Base-by-base conservation (phyloP, 2,888 invertebrate genomes). In the Blomia tropicalis region DNA sequence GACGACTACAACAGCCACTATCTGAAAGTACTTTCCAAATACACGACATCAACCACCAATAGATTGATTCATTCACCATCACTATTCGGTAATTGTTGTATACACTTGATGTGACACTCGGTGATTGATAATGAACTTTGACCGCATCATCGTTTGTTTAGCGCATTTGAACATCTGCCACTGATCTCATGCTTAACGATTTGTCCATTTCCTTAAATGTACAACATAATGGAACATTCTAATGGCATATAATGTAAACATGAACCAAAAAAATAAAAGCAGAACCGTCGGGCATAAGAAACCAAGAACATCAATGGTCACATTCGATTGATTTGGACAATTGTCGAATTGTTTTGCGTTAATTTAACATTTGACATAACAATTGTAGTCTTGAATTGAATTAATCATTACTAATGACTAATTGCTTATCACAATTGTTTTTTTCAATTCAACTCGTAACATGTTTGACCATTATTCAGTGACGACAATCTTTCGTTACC, bases 81-180 rank as follows among this genome's bases (percentile, higher is more conserved):
- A n/a, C n/a, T n/a, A n/a, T n/a, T n/a, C n/a, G n/a, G n/a, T n/a
- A n/a, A n/a, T n/a, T n/a, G n/a, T n/a, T n/a, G n/a, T n/a, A n/a
- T n/a, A n/a, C n/a, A n/a, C n/a, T n/a, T n/a, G n/a, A n/a, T n/a
- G n/a, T n/a, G n/a, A n/a, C n/a, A n/a, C n/a, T n/a, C n/a, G n/a
- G n/a, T n/a, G n/a, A n/a, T 47, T 47, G 51, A 22, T 47, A 47
- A 47, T 47, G 51, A 47, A 47, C 51, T 47, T 47, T 47, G 41
- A 41, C 41, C 41, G 14, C 14, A 41, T n/a, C n/a, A n/a, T n/a
- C n/a, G n/a, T n/a, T n/a, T n/a, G n/a, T n/a, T n/a, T n/a, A n/a
- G n/a, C n/a, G n/a, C n/a, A n/a, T n/a, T n/a, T n/a, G n/a, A n/a
- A n/a, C n/a, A n/a, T n/a, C n/a, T n/a, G n/a, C n/a, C n/a, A n/a